These are phyloP conservation scores for Pecten maximus DNA, from an alignment of 2,888 invertebrate genomes.

Conservation along the genomic window DNA sequence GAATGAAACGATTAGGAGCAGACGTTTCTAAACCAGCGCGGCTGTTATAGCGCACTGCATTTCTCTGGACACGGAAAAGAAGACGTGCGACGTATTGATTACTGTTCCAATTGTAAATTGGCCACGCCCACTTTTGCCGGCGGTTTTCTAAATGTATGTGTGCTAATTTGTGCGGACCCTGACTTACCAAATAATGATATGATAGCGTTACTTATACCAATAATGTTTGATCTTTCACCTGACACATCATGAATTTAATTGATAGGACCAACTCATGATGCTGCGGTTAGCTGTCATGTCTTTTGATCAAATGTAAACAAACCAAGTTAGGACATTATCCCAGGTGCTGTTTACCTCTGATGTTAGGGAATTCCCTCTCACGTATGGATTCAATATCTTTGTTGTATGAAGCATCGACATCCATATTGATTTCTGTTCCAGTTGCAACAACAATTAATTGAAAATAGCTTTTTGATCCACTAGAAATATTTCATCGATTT, in stretches of 20 bases:
- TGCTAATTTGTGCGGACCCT: neutral
- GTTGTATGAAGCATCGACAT: conserved; percentile 44
- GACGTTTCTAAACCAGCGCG: neutral
- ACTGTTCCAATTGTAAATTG: neutral
- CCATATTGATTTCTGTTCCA: conserved; percentile 43
- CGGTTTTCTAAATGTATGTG: neutral
- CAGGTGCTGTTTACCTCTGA: conserved; percentile 60
- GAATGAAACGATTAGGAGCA: neutral
- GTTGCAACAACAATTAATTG: neutral
- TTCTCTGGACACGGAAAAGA: neutral
- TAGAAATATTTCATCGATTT: neutral
- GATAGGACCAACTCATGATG: neutral
- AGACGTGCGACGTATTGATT: neutral
- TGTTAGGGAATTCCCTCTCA: conserved; percentile 60
- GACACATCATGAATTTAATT: neutral
- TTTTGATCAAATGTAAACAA: conserved; percentile 27
- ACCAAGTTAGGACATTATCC: neutral
- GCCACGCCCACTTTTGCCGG: conserved; percentile 22
- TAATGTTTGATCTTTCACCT: neutral
- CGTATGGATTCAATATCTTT: conserved; percentile 50
- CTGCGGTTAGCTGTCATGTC: neutral
- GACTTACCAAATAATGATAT: neutral
- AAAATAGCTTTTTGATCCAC: neutral
- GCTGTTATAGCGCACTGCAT: neutral
- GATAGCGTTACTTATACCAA: neutral